Conservation (phyloP, 2,113 vertebrate genomes). For the Larimichthys crocea region DNA sequence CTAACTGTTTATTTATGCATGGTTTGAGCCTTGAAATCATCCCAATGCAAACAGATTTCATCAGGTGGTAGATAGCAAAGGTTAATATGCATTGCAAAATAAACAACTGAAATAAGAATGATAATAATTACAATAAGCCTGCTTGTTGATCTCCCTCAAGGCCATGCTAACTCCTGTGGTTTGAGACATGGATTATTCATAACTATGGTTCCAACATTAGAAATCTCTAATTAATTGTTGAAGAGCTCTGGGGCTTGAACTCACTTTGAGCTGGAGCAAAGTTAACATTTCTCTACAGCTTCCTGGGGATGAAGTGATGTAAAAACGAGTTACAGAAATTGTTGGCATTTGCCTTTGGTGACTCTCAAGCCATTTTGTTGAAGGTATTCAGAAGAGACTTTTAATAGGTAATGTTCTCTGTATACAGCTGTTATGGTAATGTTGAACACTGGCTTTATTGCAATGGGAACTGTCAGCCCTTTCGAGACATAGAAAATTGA, state of each 20-base stretch:
- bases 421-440: background rate
- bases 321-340: constrained; percentile 30
- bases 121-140: constrained; percentile 50
- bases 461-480: constrained; percentile 1
- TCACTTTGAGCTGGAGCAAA: constrained; percentile 47
- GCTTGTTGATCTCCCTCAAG: constrained; percentile 64
- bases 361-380: constrained; percentile 14
- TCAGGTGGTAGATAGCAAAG: constrained; percentile 45
- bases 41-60: constrained; percentile 49
- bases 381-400: constrained; percentile 15
- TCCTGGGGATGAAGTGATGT: constrained; percentile 3
- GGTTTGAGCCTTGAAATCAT: constrained; percentile 46
- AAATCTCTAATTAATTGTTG: constrained; percentile 73
- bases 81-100: constrained; percentile 50
- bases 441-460: constrained; percentile 8
- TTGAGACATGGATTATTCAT: constrained; percentile 73
- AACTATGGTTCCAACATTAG: constrained; percentile 57
- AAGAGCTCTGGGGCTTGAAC: constrained; percentile 40
- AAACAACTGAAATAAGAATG: constrained; percentile 40
- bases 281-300: constrained; percentile 41
- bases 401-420: constrained; percentile 3
- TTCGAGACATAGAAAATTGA: background rate
- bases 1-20: constrained; percentile 50
- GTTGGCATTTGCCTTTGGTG: constrained; percentile 23
- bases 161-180: constrained; percentile 50